Conservation (phyloP, 2,113 vertebrate genomes). For the Plestiodon gilberti region DNA sequence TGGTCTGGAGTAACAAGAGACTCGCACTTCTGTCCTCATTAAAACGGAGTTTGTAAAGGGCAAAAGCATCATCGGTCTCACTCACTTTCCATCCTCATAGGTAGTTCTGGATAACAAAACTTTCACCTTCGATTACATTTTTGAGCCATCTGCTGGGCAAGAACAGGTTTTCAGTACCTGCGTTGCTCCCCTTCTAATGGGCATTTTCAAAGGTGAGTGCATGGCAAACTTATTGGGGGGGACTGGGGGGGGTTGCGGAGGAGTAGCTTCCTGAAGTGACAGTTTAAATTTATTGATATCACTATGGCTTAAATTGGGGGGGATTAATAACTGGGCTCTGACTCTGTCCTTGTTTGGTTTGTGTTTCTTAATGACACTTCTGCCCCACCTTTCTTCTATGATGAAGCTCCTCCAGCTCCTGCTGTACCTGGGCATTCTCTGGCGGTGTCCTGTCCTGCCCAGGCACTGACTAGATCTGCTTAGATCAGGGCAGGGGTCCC, state of each 20-base stretch:
- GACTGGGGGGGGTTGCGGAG: background rate
- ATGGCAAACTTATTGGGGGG: no score
- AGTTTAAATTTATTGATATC: no score
- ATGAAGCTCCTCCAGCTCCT: background rate
- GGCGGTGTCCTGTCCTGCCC: background rate
- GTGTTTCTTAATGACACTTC: background rate
- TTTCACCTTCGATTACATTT: slow-evolving; percentile 94
- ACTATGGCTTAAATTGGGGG: no score
- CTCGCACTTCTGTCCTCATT: background rate
- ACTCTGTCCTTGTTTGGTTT: no score
- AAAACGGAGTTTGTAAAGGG: background rate
- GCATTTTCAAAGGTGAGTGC: slow-evolving; percentile 91
- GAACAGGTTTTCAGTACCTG: slow-evolving; percentile 90
- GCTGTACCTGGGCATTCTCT: background rate
- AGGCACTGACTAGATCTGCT: background rate
- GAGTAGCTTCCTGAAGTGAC: background rate
- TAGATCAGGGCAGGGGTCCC: no score
- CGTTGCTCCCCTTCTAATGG: slow-evolving; percentile 84
- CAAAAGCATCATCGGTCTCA: accelerated
- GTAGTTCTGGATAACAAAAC: slow-evolving; percentile 92
- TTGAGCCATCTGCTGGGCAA: slow-evolving; percentile 90
- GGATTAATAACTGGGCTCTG: no score
- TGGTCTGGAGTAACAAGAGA: no score
- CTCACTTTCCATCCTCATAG: slow-evolving; percentile 64
- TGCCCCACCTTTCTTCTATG: background rate